Evolutionary conservation across 2,888 invertebrate species (phyloP), one percentile per base, ranked within the genome.

Genomic region (Sarcophaga subvicina): DNA sequence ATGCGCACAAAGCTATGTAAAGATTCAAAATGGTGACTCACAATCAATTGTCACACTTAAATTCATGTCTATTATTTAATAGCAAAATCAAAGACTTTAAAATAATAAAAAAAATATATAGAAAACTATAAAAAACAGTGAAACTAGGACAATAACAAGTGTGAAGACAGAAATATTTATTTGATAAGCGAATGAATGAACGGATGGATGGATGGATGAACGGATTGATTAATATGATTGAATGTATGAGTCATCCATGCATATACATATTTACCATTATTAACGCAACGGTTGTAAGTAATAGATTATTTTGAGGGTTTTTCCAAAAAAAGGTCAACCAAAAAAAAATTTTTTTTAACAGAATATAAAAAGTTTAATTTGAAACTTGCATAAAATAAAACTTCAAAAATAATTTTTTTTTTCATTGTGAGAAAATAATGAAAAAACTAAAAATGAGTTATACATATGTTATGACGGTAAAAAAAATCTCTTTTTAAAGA

Each of bases 121-220:
- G 17, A 17, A 54, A 54, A 17, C 17, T 54, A 54, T 12, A 54
- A 54, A 49, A 54, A 54, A 67, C 11, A 81, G 54, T 76, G 81
- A 76, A 70, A 81, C 27, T 63, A 70, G 69, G 37, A 59, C 70
- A 70, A 64, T 69, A 81, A 37, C 69, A 75, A 63, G 20, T 49
- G 27, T 11, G 11, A 25, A 75, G 20, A 62, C 49, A 37, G 37
- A 62, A n/a, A 12, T 54, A 17, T 45, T 76, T 54, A 59, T 54
- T 69, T 75, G 27, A 75, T 66, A 69, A 54, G 45, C 27, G 27
- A 27, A 69, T 62, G 37, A 5, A 49, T 49, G 49, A 11, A 49
- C 12, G 49, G 3, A 49, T 49, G 49, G 11, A 11, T 20, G 37
- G 37, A 10, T 64, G 64, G 49, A 81, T 67, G 47, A 62, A 49